These are phyloP conservation scores for Ophioderma brevispina DNA, from an alignment of 35 echinoderm and acorn worm genomes.

Conservation along the genomic window DNA sequence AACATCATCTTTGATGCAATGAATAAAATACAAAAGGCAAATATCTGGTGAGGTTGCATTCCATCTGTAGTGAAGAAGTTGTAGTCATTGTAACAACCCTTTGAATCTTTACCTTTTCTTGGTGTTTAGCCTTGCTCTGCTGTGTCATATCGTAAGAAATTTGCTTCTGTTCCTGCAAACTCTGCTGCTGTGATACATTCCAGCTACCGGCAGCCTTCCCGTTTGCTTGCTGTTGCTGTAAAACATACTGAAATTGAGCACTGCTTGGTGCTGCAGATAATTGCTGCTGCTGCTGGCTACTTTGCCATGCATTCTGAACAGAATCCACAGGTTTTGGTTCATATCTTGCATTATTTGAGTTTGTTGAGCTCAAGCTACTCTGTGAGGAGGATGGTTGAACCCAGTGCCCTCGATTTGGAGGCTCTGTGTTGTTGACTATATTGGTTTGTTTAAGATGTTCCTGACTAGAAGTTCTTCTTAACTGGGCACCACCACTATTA, in stretches of 20 bases:
- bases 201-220: conserved; percentile 15
- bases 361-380: background rate
- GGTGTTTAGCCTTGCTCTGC: conserved; percentile 87
- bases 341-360: background rate
- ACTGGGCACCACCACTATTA: background rate
- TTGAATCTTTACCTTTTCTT: conserved; percentile 93
- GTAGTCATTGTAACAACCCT: too few species aligned
- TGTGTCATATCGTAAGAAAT: conserved; percentile 93
- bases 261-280: background rate
- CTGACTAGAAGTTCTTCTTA: background rate
- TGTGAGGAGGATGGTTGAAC: background rate
- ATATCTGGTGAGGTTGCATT: too few species aligned
- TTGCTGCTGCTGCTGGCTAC: background rate
- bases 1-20: too few species aligned
- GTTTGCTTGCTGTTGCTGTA: conserved; percentile 65
- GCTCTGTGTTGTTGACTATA: background rate
- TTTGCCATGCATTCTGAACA: background rate
- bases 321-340: background rate
- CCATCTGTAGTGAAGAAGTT: too few species aligned
- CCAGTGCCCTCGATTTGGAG: background rate
- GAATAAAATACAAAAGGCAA: too few species aligned
- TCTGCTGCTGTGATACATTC: conserved; percentile 48
- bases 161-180: conserved; percentile 86
- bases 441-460: background rate
- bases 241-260: conserved; percentile 66